phyloP scores from a whole-genome alignment of 2,113 vertebrate species.

The Anarhynchus alexandrinus region DNA sequence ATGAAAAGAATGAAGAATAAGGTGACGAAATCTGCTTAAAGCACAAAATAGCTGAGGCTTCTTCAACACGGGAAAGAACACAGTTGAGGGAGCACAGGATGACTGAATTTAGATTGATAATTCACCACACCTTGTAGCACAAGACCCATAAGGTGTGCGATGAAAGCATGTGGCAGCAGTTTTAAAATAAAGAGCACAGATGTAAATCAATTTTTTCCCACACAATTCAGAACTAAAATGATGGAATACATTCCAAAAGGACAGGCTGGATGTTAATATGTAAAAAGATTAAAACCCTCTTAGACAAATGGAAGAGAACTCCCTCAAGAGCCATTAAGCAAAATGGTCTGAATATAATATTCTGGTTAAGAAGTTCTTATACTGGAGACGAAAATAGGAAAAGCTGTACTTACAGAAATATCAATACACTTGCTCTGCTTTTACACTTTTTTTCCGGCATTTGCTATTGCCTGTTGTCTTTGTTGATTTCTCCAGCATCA shows the following conservation, averaged over 20 bases:
- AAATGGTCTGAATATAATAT: background rate
- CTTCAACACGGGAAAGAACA: background rate
- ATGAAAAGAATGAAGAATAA: background rate
- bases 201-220: background rate
- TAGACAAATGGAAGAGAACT: constrained; percentile 17
- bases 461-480: background rate
- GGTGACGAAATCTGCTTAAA: background rate
- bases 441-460: background rate
- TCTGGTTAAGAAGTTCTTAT: background rate
- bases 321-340: constrained; percentile 4
- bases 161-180: background rate
- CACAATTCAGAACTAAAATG: background rate
- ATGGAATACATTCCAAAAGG: constrained; percentile 4
- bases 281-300: constrained; percentile 4
- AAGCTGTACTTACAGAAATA: background rate
- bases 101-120: background rate
- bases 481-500: constrained; percentile 27
- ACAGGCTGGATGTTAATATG: constrained; percentile 6
- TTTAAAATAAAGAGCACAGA: background rate
- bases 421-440: background rate
- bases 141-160: background rate
- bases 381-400: background rate
- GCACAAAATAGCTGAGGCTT: background rate
- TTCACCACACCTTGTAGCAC: background rate
- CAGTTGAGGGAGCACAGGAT: background rate